phyloP scores from a whole-genome alignment of 2,797 vertebrate species.

The Pogoniulus pusillus region DNA sequence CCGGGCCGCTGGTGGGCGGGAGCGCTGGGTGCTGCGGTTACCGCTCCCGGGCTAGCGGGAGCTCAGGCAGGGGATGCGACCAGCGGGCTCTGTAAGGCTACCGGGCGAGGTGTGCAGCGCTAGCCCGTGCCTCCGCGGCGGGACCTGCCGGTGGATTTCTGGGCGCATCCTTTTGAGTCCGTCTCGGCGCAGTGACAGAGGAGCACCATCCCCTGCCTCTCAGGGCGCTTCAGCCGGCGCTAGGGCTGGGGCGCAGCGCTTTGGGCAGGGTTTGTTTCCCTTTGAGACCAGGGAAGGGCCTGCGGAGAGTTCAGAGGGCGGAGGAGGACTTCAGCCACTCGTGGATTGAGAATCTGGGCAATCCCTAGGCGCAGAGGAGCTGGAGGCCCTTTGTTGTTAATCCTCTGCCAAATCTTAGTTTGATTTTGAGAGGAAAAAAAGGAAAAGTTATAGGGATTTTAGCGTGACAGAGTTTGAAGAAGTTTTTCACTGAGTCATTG shows the following conservation, averaged over 20 bases:
- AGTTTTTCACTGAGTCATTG: too few species aligned
- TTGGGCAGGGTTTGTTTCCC: fast-evolving
- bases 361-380: background rate
- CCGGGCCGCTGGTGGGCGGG: background rate
- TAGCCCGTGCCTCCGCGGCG: fast-evolving
- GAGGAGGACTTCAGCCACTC: background rate
- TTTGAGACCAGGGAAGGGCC: background rate
- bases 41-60: background rate
- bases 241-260: fast-evolving
- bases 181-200: fast-evolving
- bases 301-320: background rate
- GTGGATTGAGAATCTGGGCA: background rate
- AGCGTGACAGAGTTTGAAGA: background rate
- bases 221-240: fast-evolving
- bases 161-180: background rate
- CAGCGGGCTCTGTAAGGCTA: fast-evolving
- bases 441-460: fast-evolving
- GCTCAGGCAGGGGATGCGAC: fast-evolving
- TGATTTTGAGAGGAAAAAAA: background rate
- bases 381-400: fast-evolving
- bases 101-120: fast-evolving
- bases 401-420: background rate
- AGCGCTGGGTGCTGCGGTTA: fast-evolving
- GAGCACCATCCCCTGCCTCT: fast-evolving
- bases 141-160: background rate